Base-by-base conservation (phyloP, 2,797 vertebrate species). In the Sebastes minor region DNA sequence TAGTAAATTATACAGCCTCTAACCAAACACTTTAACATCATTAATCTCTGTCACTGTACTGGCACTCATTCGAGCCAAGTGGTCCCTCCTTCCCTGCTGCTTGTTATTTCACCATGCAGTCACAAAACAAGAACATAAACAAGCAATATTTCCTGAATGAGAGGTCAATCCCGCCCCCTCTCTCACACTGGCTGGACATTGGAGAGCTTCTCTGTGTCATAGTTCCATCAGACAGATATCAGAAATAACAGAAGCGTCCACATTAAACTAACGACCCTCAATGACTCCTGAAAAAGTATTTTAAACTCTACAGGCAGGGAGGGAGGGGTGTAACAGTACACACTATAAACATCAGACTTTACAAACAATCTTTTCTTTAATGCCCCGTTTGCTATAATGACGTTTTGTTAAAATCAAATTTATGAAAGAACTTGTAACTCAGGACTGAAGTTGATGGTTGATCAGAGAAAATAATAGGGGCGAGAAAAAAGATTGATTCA, bases 41-140 rank as follows among this genome's bases (percentile, higher is more conserved):
- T 38, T 35, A 70, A 56, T 70, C 65, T 52, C 53, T 2, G 35
- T 53, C 71, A 33, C 16, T 18, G 71, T 49, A 11, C 32, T 27
- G 20, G n/a, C 32, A 38, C 32, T 59, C 32, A 30, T 23, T 6
- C 25, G 14, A 73, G 59, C 42, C 28, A 20, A 53, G 28, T 8
- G 16, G 28, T 13, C 27, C 57, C 42, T 62, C 70, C 38, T 53
- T 52, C 38, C 59, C 71, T 52, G 71, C 42, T 52, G 38, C 71
- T 49, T 25, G 27, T 61, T 61, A 72, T 22, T 61, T 62, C 9
- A 2, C 27, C 38, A 46, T 12, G 59, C 38, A 32, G 27, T 23
- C 11, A 4, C 6, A 63, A 62, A 71, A 71, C 23, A 42, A 18
- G 16, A 46, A 63, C 4, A 27, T 8, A 32, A 8, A 62, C 42